Evolutionary conservation across 2,797 vertebrate species (phyloP).

Genomic region (Pachyuromys duprasi): DNA sequence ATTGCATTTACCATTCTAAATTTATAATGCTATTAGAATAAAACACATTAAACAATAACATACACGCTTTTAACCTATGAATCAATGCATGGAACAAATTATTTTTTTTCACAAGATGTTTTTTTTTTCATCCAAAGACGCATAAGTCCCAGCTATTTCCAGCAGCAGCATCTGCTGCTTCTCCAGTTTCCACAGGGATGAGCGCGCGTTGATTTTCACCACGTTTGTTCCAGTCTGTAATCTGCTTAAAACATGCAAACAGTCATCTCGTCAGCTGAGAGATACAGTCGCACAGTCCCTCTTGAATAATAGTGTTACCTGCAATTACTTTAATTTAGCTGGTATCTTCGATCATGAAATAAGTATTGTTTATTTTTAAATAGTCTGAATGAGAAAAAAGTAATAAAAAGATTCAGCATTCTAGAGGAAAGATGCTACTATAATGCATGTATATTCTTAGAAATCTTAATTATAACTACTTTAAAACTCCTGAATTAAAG

Average conservation of each 20-base stretch:
- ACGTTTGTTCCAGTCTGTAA: slow-evolving; percentile 77
- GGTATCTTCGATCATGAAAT: background rate
- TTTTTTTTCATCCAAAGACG: slow-evolving; percentile 70
- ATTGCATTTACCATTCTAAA: slow-evolving; percentile 41
- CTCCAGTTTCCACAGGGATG: slow-evolving; percentile 81
- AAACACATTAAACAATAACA: slow-evolving; percentile 36
- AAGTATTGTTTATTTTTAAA: slow-evolving; percentile 55
- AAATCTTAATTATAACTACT: slow-evolving; percentile 68
- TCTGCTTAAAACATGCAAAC: slow-evolving; percentile 77
- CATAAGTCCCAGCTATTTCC: slow-evolving; percentile 77
- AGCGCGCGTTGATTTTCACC: slow-evolving; percentile 78
- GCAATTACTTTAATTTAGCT: slow-evolving; percentile 40
- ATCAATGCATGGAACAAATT: slow-evolving; percentile 51
- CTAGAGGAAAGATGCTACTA: background rate
- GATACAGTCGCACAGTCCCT: slow-evolving; percentile 12
- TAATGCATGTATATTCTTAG: slow-evolving; percentile 61
- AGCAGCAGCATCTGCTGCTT: slow-evolving; percentile 80
- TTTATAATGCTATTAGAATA: background rate
- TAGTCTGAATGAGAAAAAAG: slow-evolving; percentile 9
- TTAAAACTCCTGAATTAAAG: slow-evolving; percentile 46
- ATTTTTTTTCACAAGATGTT: slow-evolving; percentile 49
- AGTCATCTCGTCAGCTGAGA: slow-evolving; percentile 49
- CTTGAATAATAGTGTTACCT: slow-evolving; percentile 44
- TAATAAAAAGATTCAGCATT: background rate
- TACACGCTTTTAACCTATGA: slow-evolving; percentile 32